These are phyloP conservation scores for Hypomesus transpacificus DNA, from an alignment of 2,113 vertebrate species.

Conservation along the genomic window DNA sequence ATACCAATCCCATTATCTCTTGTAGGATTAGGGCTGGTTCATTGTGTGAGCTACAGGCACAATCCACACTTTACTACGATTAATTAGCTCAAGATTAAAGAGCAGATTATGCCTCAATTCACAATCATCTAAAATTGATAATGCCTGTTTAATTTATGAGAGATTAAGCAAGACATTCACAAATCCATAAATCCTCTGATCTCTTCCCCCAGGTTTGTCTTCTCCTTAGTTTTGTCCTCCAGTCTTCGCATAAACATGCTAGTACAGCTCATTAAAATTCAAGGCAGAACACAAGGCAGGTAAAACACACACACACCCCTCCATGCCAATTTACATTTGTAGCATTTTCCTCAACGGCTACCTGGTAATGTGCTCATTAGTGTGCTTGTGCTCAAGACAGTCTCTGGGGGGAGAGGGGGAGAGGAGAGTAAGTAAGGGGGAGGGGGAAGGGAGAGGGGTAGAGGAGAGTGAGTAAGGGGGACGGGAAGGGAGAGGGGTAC, in stretches of 20 bases:
- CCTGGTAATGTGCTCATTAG: conserved; percentile 76
- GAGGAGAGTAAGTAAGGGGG: no score
- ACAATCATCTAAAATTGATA: no score
- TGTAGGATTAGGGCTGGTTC: no score
- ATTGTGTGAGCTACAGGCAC: no score
- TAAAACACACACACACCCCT: conserved; percentile 1
- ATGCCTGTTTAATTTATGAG: not conserved
- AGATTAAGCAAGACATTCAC: conserved; percentile 2
- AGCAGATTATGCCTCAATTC: not conserved
- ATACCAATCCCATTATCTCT: no score
- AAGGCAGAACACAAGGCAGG: not conserved
- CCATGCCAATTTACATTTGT: conserved; percentile 69
- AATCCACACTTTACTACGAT: no score
- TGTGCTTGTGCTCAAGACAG: conserved; percentile 59
- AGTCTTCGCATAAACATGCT: not conserved
- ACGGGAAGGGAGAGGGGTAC: no score
- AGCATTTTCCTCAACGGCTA: conserved; percentile 66
- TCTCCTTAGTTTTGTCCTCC: not conserved
- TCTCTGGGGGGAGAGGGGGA: conserved; percentile 56
- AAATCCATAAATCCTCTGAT: not conserved
- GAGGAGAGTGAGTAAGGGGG: conserved; percentile 33
- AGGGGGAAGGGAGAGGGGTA: no score
- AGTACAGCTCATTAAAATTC: not conserved
- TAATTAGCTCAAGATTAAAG: no score
- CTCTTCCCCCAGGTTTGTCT: not conserved